Percentiles rank a stretch among this genome's conserved stretches.
Conservation (phyloP, 37 sponge, comb jelly and placozoan species). For the Theonella swinhoei region DNA sequence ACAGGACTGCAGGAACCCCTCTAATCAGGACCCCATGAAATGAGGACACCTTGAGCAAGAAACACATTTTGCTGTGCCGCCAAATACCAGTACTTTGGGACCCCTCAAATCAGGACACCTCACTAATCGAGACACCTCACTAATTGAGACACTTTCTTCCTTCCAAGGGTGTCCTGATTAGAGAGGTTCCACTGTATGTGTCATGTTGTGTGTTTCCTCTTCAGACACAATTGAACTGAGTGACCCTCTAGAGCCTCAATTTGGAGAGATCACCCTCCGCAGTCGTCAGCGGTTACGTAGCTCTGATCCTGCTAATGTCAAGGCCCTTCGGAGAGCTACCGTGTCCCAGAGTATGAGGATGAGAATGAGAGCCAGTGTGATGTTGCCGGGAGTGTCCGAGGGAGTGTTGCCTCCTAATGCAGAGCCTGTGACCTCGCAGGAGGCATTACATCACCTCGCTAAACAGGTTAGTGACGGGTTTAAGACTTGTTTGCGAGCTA, state of each 20-base stretch:
- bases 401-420: slow-evolving; percentile 65
- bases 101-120: no score
- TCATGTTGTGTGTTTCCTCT: no score
- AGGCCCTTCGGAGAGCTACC: background rate
- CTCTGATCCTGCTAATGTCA: slow-evolving; percentile 2
- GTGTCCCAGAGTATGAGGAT: slow-evolving; percentile 12
- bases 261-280: slow-evolving; percentile 42
- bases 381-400: slow-evolving; percentile 61
- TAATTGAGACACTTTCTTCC: no score
- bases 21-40: no score
- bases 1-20: no score
- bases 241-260: background rate
- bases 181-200: no score
- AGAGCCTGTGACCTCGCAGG: slow-evolving; percentile 60
- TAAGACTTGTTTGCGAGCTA: background rate
- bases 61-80: no score
- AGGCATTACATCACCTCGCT: slow-evolving; percentile 64
- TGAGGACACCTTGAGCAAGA: no score
- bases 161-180: no score
- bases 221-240: background rate
- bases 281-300: slow-evolving; percentile 29
- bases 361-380: slow-evolving; percentile 55
- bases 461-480: slow-evolving; percentile 55
- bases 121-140: no score
- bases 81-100: no score